A percentile compares a stretch with the other conserved stretches of the same genome.
Evolutionary conservation across 1,140 invertebrate species (phyloP).

Genomic region (Caenorhabditis tropicalis): DNA sequence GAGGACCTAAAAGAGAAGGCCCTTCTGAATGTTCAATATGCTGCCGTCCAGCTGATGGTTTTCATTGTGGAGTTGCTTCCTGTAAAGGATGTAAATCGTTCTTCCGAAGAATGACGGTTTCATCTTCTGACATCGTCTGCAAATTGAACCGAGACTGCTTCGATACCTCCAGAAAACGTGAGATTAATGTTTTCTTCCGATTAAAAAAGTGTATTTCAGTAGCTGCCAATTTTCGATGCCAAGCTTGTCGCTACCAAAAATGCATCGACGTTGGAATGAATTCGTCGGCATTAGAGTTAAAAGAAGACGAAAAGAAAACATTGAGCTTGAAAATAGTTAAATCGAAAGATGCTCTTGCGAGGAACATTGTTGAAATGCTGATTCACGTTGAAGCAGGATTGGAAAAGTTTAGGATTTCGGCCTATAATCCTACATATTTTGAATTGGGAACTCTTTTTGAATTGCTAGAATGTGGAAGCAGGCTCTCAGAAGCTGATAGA

Average conservation of each 20-base stretch:
- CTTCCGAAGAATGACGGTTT: slow-evolving; percentile 46
- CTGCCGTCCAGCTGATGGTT: slow-evolving; percentile 73
- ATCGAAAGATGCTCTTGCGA: background rate
- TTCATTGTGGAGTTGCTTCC: slow-evolving; percentile 56
- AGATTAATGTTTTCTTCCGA: background rate
- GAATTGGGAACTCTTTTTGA: too few species aligned
- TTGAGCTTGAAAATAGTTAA: background rate
- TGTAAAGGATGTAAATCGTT: slow-evolving; percentile 59
- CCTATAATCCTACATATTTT: background rate
- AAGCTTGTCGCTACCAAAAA: background rate
- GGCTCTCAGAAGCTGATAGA: too few species aligned
- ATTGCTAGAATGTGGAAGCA: too few species aligned
- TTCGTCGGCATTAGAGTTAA: background rate
- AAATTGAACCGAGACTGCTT: background rate
- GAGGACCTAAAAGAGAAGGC: background rate
- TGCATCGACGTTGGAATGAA: background rate
- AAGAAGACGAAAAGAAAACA: background rate
- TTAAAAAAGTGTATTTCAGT: background rate
- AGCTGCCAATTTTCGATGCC: background rate
- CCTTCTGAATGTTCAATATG: background rate
- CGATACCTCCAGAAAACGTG: background rate
- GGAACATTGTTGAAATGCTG: background rate
- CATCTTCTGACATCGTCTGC: background rate
- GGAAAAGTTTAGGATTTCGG: background rate
- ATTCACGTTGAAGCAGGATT: background rate